A percentile compares a stretch with the other conserved stretches of the same genome.
Evolutionary conservation across 2,888 invertebrate genomes (phyloP).

Genomic region (Xestia c-nigrum): DNA sequence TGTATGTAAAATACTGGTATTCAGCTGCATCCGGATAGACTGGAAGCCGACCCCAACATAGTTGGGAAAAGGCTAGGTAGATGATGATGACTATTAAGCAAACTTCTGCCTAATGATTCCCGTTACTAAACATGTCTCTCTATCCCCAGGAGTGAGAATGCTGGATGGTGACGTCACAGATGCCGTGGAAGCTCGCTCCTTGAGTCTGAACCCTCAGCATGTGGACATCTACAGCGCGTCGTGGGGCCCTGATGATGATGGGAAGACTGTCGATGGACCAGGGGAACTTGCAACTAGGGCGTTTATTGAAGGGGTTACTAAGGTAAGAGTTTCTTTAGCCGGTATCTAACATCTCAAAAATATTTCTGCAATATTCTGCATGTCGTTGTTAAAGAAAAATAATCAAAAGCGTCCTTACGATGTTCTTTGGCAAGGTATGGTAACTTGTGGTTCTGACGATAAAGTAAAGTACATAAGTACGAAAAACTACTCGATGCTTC

Average conservation of each 20-base stretch:
- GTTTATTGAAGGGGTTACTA: slow-evolving; percentile 98
- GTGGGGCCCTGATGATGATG: slow-evolving; percentile 99
- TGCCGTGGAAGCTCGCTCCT: slow-evolving; percentile 98
- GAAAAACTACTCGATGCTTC: neutral
- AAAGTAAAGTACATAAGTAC: neutral
- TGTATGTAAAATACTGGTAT: too few species aligned
- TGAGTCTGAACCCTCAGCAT: slow-evolving; percentile 98
- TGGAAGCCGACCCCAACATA: too few species aligned
- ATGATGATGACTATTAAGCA: too few species aligned
- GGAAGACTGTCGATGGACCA: slow-evolving; percentile 99
- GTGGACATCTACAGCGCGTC: slow-evolving; percentile 99
- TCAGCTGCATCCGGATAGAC: too few species aligned
- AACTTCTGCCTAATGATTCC: neutral
- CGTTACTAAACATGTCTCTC: neutral
- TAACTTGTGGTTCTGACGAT: neutral
- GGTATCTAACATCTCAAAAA: neutral
- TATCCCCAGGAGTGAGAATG: slow-evolving; percentile 96
- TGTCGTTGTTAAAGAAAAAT: neutral
- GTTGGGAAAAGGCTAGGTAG: too few species aligned
- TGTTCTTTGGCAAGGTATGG: neutral
- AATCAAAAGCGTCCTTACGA: neutral
- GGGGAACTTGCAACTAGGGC: slow-evolving; percentile 98
- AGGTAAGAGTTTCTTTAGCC: slow-evolving; percentile 87
- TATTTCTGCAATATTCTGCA: neutral
- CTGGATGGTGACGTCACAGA: slow-evolving; percentile 99